Base-by-base conservation (phyloP, 2,113 vertebrate genomes). In the Phoxinus phoxinus region DNA sequence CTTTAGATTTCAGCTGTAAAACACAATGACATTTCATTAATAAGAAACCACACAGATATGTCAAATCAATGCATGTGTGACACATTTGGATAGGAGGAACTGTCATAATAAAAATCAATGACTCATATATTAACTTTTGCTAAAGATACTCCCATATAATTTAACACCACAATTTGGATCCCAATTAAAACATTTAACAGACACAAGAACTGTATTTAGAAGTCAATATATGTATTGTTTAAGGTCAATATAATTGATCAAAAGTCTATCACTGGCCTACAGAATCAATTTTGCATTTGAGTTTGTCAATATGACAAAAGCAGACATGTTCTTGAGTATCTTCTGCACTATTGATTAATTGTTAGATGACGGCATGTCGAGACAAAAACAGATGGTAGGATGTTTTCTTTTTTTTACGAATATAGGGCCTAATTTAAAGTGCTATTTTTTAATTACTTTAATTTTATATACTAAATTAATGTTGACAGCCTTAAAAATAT, bases 1-100 rank as follows among this genome's bases (percentile, higher is more conserved):
- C 76, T 61, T 79, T n/a, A 79, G 76, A 79, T 79, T 79, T 59
- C 46, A 53, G 74, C 74, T 76, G 46, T 76, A 53, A 21, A 76
- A 76, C 72, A 25, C 72, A 73, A 25, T 74, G 72, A 53, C 27
- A 76, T 53, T 76, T 76, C 17, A 76, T 32, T 53, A 51, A 75
- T 30, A 79, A 35, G 30, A 79, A 58, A 61, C 56, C 74, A 77
- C 74, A 56, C 48, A 23, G 27, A 77, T 76, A 76, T 51, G 74
- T 32, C 8, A 77, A 77, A 77, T 77, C 48, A 35, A 56, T 77
- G n/a, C 25, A 53, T 23, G 15, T 12, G 48, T 32, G 48, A 56
- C 74, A 75, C 23, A 23, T 32, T 77, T 53, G 27, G 73, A 48
- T 76, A 5, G 21, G 25, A 53, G n/a, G 9, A 17, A 76, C 25